These are phyloP conservation scores for Oreochromis grahami DNA, from an alignment of 2,797 vertebrate genomes.

Conservation along the genomic window DNA sequence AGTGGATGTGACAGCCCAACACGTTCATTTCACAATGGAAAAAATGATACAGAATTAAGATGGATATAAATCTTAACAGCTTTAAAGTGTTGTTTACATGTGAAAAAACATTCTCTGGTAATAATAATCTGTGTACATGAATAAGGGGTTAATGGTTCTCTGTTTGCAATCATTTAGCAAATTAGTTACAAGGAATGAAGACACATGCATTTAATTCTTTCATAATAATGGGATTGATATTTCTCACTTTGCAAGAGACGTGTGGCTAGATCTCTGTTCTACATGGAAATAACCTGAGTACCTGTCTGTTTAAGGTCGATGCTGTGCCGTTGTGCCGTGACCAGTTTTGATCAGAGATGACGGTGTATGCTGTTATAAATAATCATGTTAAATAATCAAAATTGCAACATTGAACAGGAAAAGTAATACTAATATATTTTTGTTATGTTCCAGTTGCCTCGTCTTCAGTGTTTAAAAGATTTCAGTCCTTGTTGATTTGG, in stretches of 20 bases:
- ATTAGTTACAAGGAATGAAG: neutral
- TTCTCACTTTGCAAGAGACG: neutral
- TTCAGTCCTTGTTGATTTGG: neutral
- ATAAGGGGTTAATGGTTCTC: neutral
- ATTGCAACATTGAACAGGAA: neutral
- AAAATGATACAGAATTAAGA: neutral
- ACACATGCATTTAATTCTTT: neutral
- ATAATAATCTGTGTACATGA: neutral
- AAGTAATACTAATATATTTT: neutral
- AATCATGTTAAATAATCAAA: neutral
- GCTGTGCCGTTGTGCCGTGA: neutral
- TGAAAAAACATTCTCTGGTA: neutral
- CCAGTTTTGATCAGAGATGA: neutral
- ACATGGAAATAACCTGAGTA: fast-evolving
- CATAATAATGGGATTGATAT: neutral
- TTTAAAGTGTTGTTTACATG: neutral
- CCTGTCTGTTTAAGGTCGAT: neutral
- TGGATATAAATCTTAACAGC: neutral
- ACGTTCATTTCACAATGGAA: neutral
- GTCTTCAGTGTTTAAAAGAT: neutral
- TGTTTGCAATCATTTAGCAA: neutral
- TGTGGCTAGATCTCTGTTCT: neutral
- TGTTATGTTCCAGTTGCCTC: neutral
- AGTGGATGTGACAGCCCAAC: neutral
- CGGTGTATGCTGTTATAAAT: neutral